Evolutionary conservation across 2,797 vertebrate genomes (phyloP), one percentile per base, ranked within the genome.

Genomic region (Sphenopsis melanotis): DNA sequence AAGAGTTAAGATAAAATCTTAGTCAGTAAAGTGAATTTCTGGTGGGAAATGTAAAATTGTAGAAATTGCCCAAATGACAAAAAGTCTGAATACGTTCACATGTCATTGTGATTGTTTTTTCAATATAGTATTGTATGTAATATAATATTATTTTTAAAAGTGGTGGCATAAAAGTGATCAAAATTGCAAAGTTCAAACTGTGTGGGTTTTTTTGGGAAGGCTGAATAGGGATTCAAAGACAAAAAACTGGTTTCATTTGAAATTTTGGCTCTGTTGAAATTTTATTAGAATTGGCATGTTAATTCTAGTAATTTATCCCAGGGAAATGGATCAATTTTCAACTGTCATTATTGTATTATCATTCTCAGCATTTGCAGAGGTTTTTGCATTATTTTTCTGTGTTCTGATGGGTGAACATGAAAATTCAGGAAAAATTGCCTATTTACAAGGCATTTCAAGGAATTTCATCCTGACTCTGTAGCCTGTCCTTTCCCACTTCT

Each of bases 301-400:
- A 30, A 52, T 75, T 74, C 41, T 24, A 61, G 1, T 29, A 11
- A 34, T 41, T 88, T 86, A 20, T 64, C 12, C 23, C 4, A 34
- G 23, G 15, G 7, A 81, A 81, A 78, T 1, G 0, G 11, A 37
- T 74, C 0, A 0, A 29, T 84, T 74, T 69, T 3, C 0, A 36
- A 12, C 47, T 44, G 26, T 32, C 7, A 7, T 49, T 56, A 23
- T 37, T 70, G 5, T 10, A 39, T 78, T 53, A 19, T 32, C 11
- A 21, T 5, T 21, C 65, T 29, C 26, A 79, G 5, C n/a, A 34
- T 65, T 75, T 69, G 3, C 22, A 24, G 10, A 34, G 5, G 10
- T 37, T 42, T 90, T 90, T 41, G 6, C 10, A 27, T 26, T 15
- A 15, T n/a, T 71, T 60, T 71, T 41, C 10, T 29, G 13, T 71